Evolutionary conservation across 2,113 vertebrate species (phyloP).

Genomic region (Silurus asotus): DNA sequence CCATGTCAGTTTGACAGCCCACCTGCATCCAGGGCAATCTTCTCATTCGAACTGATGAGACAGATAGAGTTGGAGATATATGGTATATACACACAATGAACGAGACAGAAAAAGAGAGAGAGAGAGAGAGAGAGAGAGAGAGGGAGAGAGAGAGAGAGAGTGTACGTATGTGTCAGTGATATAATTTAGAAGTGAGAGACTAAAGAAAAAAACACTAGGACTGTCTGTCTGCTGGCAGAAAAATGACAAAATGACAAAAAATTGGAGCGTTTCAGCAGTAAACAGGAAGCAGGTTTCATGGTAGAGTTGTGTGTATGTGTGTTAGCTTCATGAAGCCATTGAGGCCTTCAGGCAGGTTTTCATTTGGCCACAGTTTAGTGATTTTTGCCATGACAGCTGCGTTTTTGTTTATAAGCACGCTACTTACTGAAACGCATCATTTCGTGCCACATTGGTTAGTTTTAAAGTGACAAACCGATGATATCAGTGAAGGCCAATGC

Average conservation of each 20-base stretch:
- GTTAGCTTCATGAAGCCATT: not conserved
- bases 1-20: constrained; percentile 43
- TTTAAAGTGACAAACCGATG: not conserved
- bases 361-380: constrained; percentile 5
- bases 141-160: not conserved
- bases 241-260: constrained; percentile 31
- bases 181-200: constrained; percentile 30
- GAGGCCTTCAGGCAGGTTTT: not conserved
- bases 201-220: not conserved
- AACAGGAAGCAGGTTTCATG: constrained; percentile 17
- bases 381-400: constrained; percentile 18
- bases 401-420: constrained; percentile 14
- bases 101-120: constrained; percentile 22
- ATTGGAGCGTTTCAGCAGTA: not conserved
- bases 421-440: constrained; percentile 14
- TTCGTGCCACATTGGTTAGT: not conserved
- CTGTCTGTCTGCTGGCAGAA: constrained; percentile 13
- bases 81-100: constrained; percentile 13
- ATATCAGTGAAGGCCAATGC: not conserved
- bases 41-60: constrained; percentile 63
- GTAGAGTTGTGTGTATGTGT: not conserved
- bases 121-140: constrained; percentile 25
- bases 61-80: constrained; percentile 30
- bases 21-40: constrained; percentile 52
- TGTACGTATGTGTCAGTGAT: not conserved